Evolutionary conservation across 2,113 vertebrate species (phyloP), one percentile per base, ranked within the genome.

Genomic region (Chunga burmeisteri): DNA sequence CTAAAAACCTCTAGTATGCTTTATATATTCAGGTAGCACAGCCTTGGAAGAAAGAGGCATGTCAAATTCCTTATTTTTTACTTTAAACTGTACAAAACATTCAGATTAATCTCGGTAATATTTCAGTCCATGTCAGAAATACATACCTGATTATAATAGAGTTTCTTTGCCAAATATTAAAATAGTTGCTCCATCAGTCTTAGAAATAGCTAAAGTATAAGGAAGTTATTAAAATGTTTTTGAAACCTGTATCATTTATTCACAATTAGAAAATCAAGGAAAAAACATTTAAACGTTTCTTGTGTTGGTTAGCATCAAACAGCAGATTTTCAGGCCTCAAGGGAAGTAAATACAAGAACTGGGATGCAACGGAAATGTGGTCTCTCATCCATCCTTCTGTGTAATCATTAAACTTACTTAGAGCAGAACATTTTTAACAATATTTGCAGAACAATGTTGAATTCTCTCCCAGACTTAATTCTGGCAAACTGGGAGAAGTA

Each of bases 361-460:
- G 92, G 74, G 87, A 96, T 95, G 89, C 92, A 82, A 94, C 63
- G 83, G 96, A 90, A 96, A 89, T 94, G 55, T 93, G 90, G 74
- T 87, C 50, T 91, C 38, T 91, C 52, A 81, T 93, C 74, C 90
- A 93, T 97, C 91, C 91, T 97, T 88, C 81, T 96, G 84, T 97
- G 77, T 84, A 90, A 86, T 97, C 93, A 87, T 96, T 97, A 97
- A 96, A 89, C 95, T 96, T 97, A 72, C 92, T 91, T 89, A 88
- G 67, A 96, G 66, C 88, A 68, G 89, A 95, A 85, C 78, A 62
- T 96, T 96, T 93, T 95, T 94, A 96, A 97, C 75, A 95, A 52
- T 86, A 85, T 94, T 97, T 97, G 81, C 89, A 97, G 85, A 97
- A 94, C 86, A 97, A 90, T 66, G 65, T 83, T 95, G 74, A 93